These are phyloP conservation scores for Colletes collaris DNA, from an alignment of 2,888 invertebrate species.

Conservation along the genomic window DNA sequence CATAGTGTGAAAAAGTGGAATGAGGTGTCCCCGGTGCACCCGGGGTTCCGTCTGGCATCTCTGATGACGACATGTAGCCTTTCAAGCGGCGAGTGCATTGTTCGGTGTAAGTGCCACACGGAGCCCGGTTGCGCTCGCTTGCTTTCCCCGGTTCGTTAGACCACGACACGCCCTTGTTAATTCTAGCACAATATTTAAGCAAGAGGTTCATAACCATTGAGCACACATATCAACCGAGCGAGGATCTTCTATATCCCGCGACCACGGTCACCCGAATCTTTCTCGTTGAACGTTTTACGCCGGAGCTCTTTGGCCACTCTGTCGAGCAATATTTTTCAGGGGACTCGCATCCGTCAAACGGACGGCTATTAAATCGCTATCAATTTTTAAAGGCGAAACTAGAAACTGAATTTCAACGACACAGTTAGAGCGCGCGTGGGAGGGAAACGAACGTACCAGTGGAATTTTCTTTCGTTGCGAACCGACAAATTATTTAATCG, in stretches of 20 bases:
- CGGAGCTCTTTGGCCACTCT: constrained; percentile 28
- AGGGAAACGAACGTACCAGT: too few species aligned
- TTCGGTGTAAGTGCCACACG: constrained; percentile 29
- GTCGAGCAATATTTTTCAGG: not conserved
- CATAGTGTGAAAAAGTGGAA: too few species aligned
- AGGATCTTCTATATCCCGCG: constrained; percentile 43
- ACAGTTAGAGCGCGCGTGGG: too few species aligned
- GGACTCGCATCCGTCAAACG: not conserved
- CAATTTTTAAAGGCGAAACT: too few species aligned
- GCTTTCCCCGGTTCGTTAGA: constrained; percentile 69
- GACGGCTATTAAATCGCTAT: too few species aligned
- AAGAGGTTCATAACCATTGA: constrained; percentile 51
- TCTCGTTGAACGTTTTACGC: constrained; percentile 42
- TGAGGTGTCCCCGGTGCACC: too few species aligned
- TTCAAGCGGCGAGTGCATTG: constrained; percentile 39
- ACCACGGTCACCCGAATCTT: constrained; percentile 37
- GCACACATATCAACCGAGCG: constrained; percentile 36
- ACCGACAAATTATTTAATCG: too few species aligned
- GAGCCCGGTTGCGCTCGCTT: constrained; percentile 45
- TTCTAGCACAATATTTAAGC: constrained; percentile 72
- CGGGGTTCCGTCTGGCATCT: constrained; percentile 7
- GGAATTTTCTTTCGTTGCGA: too few species aligned
- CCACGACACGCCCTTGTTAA: constrained; percentile 69
- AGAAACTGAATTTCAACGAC: too few species aligned
- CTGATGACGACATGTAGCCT: constrained; percentile 18